Conservation (phyloP, 1,140 invertebrate genomes). For the Diplogasteroides magnus region DNA sequence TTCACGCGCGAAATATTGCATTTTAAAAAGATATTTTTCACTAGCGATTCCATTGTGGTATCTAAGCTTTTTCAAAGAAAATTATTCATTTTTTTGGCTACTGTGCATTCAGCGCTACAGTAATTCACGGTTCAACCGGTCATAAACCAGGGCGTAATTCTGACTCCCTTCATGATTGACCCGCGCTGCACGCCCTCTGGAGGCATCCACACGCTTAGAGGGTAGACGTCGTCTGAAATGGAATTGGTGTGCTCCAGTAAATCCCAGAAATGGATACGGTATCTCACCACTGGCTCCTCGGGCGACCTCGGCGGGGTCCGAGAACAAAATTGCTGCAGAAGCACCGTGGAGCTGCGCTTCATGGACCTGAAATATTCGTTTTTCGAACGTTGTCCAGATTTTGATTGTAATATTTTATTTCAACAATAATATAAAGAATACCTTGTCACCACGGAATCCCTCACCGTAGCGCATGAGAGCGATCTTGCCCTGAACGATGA, state of each 20-base stretch:
- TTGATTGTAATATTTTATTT: no score
- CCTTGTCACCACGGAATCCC: slow-evolving; percentile 46
- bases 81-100: no score
- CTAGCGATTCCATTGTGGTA: no score
- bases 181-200: slow-evolving; percentile 28
- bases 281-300: neutral
- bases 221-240: slow-evolving; percentile 40
- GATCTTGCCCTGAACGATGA: slow-evolving; percentile 49
- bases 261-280: no score
- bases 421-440: no score
- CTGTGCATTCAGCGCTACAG: no score
- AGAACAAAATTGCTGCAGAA: slow-evolving; percentile 48
- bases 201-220: slow-evolving; percentile 45
- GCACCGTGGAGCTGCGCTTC: slow-evolving; percentile 41
- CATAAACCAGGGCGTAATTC: neutral
- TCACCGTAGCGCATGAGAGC: slow-evolving; percentile 43
- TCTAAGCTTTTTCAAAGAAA: no score
- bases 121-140: neutral
- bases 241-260: no score
- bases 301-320: slow-evolving; percentile 47
- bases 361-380: neutral
- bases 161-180: slow-evolving; percentile 13
- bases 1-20: no score
- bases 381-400: neutral
- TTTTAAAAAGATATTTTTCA: no score